phyloP scores from a whole-genome alignment of 2,113 vertebrate species.

The Ellobius talpinus region DNA sequence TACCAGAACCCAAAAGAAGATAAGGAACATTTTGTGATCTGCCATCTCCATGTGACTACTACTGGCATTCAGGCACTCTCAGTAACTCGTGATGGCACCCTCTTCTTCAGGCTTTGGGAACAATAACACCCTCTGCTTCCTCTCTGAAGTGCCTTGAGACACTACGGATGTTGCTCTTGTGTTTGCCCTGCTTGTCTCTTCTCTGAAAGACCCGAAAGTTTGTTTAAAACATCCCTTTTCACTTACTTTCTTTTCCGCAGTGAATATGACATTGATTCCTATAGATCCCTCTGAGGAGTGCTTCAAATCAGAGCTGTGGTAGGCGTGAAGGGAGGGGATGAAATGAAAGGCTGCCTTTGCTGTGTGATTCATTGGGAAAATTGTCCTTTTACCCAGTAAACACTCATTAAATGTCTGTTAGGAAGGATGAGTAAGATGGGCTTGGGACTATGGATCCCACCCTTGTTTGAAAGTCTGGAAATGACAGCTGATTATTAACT shows the following conservation, averaged over 20 bases:
- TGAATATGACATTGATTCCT: not conserved
- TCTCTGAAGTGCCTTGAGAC: conserved; percentile 90
- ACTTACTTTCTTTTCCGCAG: not conserved
- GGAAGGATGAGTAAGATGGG: not conserved
- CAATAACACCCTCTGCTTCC: conserved; percentile 90
- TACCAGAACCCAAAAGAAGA: not conserved
- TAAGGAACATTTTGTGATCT: not conserved
- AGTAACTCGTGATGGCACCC: not conserved
- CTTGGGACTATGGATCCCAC: not conserved
- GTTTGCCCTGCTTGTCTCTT: conserved; percentile 87
- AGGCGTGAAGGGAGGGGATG: not conserved
- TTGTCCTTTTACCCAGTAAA: conserved; percentile 6
- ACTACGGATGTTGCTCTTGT: conserved; percentile 88
- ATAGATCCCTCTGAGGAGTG: not conserved
- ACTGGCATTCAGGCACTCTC: not conserved
- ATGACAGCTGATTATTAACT: not conserved
- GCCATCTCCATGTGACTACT: not conserved
- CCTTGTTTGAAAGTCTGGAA: not conserved
- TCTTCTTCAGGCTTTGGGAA: conserved; percentile 91
- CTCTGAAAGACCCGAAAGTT: not conserved
- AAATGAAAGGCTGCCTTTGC: not conserved
- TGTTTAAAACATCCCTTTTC: not conserved
- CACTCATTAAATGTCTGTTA: not conserved
- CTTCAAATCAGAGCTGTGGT: not conserved
- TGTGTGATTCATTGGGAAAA: not conserved